phyloP scores from a whole-genome alignment of 2,113 vertebrate species.

The Cyprinodon variegatus region DNA sequence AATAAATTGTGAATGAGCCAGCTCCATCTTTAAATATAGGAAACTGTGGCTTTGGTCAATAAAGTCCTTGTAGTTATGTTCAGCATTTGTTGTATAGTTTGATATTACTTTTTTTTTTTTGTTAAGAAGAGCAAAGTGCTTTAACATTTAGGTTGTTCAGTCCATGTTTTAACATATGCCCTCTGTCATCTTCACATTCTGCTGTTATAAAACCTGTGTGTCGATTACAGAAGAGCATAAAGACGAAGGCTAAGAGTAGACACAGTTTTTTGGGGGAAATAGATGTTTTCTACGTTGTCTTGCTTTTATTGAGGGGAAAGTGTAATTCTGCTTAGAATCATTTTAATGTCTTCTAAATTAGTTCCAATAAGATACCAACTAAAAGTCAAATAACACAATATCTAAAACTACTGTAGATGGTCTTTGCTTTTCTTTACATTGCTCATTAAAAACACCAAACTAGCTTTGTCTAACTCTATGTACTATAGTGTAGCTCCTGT shows the following conservation, averaged over 20 bases:
- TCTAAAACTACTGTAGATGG: neutral
- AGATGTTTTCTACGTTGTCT: neutral
- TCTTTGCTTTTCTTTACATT: constrained; percentile 5
- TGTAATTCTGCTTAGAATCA: neutral
- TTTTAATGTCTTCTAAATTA: neutral
- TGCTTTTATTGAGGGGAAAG: neutral
- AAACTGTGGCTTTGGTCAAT: constrained; percentile 44
- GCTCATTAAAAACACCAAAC: too few species aligned
- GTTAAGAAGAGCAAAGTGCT: too few species aligned
- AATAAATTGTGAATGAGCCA: constrained; percentile 39
- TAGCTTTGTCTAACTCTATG: constrained; percentile 42
- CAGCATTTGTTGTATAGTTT: constrained; percentile 5
- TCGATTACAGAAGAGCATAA: too few species aligned
- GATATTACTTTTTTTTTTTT: neutral
- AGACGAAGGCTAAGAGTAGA: too few species aligned
- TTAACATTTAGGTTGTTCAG: neutral
- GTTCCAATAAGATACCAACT: too few species aligned
- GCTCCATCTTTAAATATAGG: constrained; percentile 49
- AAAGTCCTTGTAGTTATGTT: constrained; percentile 48
- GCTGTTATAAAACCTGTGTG: too few species aligned
- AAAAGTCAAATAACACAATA: neutral
- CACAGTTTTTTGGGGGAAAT: too few species aligned
- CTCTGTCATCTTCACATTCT: too few species aligned
- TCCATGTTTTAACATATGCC: neutral
- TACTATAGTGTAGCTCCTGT: constrained; percentile 52